These are phyloP conservation scores for Karalla daura DNA, from an alignment of 2,797 vertebrate genomes.

Conservation along the genomic window DNA sequence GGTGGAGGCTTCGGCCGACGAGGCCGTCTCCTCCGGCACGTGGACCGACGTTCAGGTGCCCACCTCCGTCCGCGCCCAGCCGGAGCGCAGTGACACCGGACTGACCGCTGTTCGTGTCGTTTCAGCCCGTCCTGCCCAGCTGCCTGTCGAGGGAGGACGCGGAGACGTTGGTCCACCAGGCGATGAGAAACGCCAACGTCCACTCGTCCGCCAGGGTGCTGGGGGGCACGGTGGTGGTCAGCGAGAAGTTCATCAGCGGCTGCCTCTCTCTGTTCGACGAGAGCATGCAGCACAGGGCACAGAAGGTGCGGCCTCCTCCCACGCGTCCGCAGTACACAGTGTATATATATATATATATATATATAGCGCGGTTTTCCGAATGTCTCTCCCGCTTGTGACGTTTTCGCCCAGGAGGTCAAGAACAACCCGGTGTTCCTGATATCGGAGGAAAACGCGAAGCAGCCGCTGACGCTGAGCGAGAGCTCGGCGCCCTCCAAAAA, in stretches of 20 bases:
- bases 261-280: conserved; percentile 89
- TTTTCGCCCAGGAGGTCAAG: conserved; percentile 89
- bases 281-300: conserved; percentile 92
- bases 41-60: conserved; percentile 92
- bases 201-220: conserved; percentile 86
- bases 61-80: too few relatives aligned
- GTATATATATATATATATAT: too few relatives aligned
- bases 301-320: conserved; percentile 85
- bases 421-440: conserved; percentile 92
- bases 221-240: conserved; percentile 88
- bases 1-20: conserved; percentile 95
- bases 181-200: conserved; percentile 88
- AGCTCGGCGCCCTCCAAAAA: conserved; percentile 83
- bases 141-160: conserved; percentile 90
- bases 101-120: too few relatives aligned
- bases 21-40: conserved; percentile 90
- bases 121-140: conserved; percentile 91
- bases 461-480: conserved; percentile 81
- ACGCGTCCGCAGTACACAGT: too few relatives aligned
- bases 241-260: conserved; percentile 91
- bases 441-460: conserved; percentile 93
- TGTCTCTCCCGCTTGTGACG: background rate
- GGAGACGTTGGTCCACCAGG: conserved; percentile 91
- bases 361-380: too few relatives aligned
- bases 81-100: too few relatives aligned